Evolutionary conservation across 2,797 vertebrate species (phyloP).

Genomic region (Phaenicophaeus curvirostris): DNA sequence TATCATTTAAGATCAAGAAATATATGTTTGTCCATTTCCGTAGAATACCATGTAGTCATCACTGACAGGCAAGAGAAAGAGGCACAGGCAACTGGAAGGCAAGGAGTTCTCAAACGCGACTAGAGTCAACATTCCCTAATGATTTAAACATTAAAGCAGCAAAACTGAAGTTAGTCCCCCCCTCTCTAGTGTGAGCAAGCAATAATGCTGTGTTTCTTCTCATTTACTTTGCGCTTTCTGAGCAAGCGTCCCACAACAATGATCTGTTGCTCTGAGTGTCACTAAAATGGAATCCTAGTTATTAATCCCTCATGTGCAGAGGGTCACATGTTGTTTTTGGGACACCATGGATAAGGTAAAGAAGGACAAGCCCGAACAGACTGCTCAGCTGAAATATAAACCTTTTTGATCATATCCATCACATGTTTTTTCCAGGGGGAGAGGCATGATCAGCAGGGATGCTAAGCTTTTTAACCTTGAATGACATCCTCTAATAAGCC

Average conservation of each 20-base stretch:
- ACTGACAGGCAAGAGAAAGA: background rate
- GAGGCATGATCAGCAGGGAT: conserved; percentile 68
- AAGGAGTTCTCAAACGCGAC: background rate
- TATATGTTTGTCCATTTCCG: background rate
- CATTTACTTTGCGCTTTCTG: background rate
- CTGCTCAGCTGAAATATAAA: conserved; percentile 46
- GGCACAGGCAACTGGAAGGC: background rate
- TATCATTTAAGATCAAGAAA: background rate
- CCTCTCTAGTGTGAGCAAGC: background rate
- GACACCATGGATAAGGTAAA: conserved; percentile 47
- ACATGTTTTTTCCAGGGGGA: conserved; percentile 63
- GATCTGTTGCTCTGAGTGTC: conserved; percentile 19
- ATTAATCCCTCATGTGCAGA: conserved; percentile 40
- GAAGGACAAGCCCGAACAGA: conserved; percentile 63
- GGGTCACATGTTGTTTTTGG: conserved; percentile 47
- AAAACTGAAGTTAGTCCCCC: background rate
- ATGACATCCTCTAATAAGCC: conserved; percentile 64
- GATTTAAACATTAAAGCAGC: background rate
- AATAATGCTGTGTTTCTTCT: background rate
- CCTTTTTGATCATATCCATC: conserved; percentile 62
- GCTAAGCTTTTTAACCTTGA: conserved; percentile 73
- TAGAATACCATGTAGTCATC: background rate
- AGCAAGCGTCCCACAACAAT: background rate
- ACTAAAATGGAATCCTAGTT: conserved; percentile 40
- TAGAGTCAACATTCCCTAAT: background rate